A percentile compares a stretch with the other conserved stretches of the same genome.
Evolutionary conservation across 1,140 invertebrate genomes (phyloP).

Genomic region (Hirudo medicinalis): DNA sequence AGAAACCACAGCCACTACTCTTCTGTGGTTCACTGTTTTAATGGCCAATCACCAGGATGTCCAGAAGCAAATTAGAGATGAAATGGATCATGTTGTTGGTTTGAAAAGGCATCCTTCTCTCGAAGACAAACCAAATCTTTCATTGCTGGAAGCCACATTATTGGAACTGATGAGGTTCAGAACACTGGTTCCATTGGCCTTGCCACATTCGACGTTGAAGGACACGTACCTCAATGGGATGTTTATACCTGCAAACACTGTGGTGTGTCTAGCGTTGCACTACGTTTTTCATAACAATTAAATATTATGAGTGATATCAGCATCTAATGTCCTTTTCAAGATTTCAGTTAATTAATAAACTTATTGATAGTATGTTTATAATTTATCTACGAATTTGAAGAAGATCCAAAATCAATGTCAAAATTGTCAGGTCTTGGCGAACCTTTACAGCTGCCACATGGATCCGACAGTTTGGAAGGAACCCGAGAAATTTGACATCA

Average conservation of each 20-base stretch:
- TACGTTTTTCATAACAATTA: too few species aligned
- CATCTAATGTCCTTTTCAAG: too few species aligned
- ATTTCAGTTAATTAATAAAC: too few species aligned
- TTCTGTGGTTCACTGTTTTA: constrained; percentile 35
- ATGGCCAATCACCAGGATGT: constrained; percentile 36
- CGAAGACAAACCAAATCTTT: constrained; percentile 26
- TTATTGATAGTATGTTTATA: too few species aligned
- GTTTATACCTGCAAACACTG: constrained; percentile 29
- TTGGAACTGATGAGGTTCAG: constrained; percentile 30
- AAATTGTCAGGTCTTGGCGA: constrained; percentile 31
- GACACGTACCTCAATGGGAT: constrained; percentile 33
- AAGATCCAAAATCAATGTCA: too few species aligned
- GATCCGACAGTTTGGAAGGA: constrained; percentile 47
- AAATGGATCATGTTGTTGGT: constrained; percentile 34
- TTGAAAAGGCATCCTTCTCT: constrained; percentile 26
- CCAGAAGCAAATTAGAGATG: constrained; percentile 31
- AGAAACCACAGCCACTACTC: constrained; percentile 35
- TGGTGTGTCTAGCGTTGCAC: not conserved
- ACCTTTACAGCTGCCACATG: constrained; percentile 29
- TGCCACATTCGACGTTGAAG: constrained; percentile 26
- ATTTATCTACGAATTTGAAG: too few species aligned
- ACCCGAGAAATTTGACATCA: constrained; percentile 54
- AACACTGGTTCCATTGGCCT: constrained; percentile 36
- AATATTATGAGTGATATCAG: too few species aligned
- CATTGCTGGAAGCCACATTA: constrained; percentile 31